Base-by-base conservation (phyloP, 1,140 invertebrate species). In the Camponotus vicinus region DNA sequence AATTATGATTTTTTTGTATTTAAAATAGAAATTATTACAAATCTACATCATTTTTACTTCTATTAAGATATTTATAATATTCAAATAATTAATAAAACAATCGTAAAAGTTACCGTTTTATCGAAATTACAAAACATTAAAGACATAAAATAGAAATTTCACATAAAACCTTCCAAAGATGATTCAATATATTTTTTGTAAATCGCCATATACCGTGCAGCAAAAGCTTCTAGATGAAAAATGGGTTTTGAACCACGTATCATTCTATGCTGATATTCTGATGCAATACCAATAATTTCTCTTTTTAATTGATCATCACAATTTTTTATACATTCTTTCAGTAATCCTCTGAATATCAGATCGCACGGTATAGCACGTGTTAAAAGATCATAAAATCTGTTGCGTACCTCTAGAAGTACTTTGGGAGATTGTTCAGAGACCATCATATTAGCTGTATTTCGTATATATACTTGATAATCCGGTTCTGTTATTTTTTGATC, bases 151-250 rank as follows among this genome's bases (percentile, higher is more conserved):
- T 85, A 69, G 8, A 55, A 13, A 49, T 75, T 67, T 87, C 40
- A 88, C 18, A 70, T 40, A 86, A 95, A 95, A 66, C 85, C 92
- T 40, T 92, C 96, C 84, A 97, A 93, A 49, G 96, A 96, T 89
- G 97, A 96, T 34, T 90, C 97, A 86, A 98, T 96, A 94, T 97
- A 98, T 90, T 97, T 97, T 90, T 98, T 98, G 94, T 99, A 99
- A 88, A 99, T 97, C 34, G 97, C 96, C 99, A 99, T 99, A 94
- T 99, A 99, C 89, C 98, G 98, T 5, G 98, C 98, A 78, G 99
- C 97, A 96, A 99, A 99, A 21, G 98, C 98, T 95, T 99, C 99
- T 55, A 99, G 95, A 94, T 99, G 99, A 92, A 99, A 99, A 90
- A 99, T 99, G n/a, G 97, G 96, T 95, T 99, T 99, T 83, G 97